Evolutionary conservation across 2,888 invertebrate genomes (phyloP).

Genomic region (Conomelus anceps): DNA sequence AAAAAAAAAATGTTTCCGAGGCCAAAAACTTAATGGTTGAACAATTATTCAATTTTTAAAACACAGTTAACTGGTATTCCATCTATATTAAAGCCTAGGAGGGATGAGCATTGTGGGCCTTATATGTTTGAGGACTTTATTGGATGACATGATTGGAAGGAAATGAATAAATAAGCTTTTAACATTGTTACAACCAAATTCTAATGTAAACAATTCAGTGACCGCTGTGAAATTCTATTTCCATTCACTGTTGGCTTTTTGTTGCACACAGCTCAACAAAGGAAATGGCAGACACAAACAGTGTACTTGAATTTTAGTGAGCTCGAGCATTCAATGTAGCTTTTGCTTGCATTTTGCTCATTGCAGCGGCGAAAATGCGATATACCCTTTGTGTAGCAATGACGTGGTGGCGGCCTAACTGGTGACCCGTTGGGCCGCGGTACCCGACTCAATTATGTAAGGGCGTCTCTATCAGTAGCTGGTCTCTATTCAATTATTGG

Average conservation of each 20-base stretch:
- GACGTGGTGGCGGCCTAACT: background rate
- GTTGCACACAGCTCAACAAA: background rate
- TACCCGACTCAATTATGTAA: background rate
- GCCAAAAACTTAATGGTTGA: too few species aligned
- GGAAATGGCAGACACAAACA: background rate
- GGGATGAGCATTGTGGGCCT: too few species aligned
- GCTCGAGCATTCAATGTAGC: background rate
- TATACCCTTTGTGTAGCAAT: background rate
- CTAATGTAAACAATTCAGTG: background rate
- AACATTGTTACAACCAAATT: background rate
- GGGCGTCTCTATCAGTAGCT: background rate
- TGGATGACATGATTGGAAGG: background rate
- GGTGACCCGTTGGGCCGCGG: background rate
- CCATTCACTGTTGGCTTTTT: background rate
- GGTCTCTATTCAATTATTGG: background rate
- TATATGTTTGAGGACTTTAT: too few species aligned
- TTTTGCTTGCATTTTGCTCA: background rate
- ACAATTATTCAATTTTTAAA: too few species aligned
- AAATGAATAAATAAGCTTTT: background rate
- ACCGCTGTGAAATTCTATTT: background rate
- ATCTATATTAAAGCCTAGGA: too few species aligned
- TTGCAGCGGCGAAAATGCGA: background rate
- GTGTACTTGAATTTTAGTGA: background rate
- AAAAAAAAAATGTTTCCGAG: too few species aligned
- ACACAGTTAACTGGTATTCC: too few species aligned